These are phyloP conservation scores for Pachypanchax playfairii DNA, from an alignment of 2,113 vertebrate species.

Conservation along the genomic window DNA sequence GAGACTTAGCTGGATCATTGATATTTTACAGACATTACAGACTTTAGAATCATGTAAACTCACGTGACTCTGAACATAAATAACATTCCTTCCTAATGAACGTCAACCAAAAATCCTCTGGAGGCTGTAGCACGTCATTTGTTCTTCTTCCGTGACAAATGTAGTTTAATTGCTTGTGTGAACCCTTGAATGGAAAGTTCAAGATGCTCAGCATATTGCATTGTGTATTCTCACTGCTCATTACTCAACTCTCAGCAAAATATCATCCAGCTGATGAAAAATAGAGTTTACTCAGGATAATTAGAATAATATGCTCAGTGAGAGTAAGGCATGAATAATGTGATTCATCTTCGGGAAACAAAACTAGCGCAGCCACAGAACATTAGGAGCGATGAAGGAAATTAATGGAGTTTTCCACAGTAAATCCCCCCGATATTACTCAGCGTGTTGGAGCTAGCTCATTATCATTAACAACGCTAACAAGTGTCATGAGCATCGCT, in stretches of 20 bases:
- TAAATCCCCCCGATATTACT: constrained; percentile 57
- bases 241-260: constrained; percentile 53
- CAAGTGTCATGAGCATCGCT: constrained; percentile 21
- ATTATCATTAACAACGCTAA: constrained; percentile 62
- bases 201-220: constrained; percentile 24
- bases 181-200: constrained; percentile 13
- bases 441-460: constrained; percentile 49
- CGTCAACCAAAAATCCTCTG: neutral
- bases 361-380: constrained; percentile 36
- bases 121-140: neutral
- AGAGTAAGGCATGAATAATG: constrained; percentile 64
- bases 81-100: neutral
- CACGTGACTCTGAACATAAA: neutral
- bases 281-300: constrained; percentile 42
- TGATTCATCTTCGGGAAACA: constrained; percentile 58
- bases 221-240: constrained; percentile 17
- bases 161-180: constrained; percentile 44
- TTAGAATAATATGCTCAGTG: constrained; percentile 61
- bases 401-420: constrained; percentile 58
- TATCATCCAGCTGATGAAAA: constrained; percentile 45
- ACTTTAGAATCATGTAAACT: too few species aligned
- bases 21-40: too few species aligned
- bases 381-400: constrained; percentile 51
- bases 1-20: too few species aligned
- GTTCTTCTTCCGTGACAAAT: constrained; percentile 37